Percentiles rank a stretch among this genome's conserved stretches.
Evolutionary conservation across 2,888 invertebrate species (phyloP).

Genomic region (Salticus scenicus): DNA sequence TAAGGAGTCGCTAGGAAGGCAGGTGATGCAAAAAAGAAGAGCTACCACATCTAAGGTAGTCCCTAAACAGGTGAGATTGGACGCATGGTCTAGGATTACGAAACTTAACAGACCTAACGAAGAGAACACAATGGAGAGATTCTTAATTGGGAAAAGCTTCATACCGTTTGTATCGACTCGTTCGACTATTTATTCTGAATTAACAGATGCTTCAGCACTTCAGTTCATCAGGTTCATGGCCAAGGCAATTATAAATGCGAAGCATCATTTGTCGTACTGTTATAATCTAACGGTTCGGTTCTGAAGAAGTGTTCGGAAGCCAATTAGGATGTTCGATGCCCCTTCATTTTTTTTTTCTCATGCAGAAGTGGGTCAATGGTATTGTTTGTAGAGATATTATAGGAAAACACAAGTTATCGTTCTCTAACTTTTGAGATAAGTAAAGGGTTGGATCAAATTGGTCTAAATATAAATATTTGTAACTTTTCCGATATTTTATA

Average conservation of each 20-base stretch:
- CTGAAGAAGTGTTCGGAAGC: neutral
- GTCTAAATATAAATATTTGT: too few species aligned
- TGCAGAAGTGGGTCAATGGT: too few species aligned
- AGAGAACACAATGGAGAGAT: constrained; percentile 10
- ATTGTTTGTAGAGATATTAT: too few species aligned
- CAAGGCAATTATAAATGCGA: constrained; percentile 16
- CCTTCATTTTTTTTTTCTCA: too few species aligned
- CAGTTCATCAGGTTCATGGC: constrained; percentile 39
- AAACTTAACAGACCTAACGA: neutral
- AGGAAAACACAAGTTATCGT: too few species aligned
- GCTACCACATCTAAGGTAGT: constrained; percentile 28
- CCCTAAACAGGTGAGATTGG: constrained; percentile 53
- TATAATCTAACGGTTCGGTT: constrained; percentile 38
- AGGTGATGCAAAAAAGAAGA: constrained; percentile 59
- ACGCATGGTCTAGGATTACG: constrained; percentile 32
- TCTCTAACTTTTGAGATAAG: too few species aligned
- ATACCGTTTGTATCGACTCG: neutral
- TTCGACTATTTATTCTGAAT: constrained; percentile 13
- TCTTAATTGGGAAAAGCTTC: constrained; percentile 21
- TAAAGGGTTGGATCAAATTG: too few species aligned
- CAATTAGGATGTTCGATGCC: too few species aligned
- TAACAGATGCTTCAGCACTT: constrained; percentile 48
- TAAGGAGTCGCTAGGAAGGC: constrained; percentile 35
- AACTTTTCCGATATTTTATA: too few species aligned
- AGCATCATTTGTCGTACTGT: constrained; percentile 8